Evolutionary conservation across 1,140 invertebrate species (phyloP).

Genomic region (Battus philenor): DNA sequence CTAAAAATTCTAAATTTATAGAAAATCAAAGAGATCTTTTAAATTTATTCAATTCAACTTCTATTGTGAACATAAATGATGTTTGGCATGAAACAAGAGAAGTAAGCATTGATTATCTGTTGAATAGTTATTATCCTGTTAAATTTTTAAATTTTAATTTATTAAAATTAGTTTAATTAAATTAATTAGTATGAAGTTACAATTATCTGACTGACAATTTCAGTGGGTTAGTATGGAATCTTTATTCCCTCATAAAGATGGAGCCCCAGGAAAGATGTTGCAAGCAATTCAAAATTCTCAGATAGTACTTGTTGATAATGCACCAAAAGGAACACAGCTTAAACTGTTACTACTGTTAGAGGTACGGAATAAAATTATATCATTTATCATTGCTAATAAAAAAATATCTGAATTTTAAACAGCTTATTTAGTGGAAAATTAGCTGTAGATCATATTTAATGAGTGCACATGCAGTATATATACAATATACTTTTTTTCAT

Average conservation of each 20-base stretch:
- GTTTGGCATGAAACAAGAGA: slow-evolving; percentile 43
- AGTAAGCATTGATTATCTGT: slow-evolving; percentile 38
- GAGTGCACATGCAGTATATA: no score
- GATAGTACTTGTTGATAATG: slow-evolving; percentile 86
- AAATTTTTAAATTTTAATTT: no score
- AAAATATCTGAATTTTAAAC: no score
- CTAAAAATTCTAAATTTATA: slow-evolving; percentile 46
- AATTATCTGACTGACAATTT: no score
- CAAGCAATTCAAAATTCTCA: slow-evolving; percentile 81
- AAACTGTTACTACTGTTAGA: slow-evolving; percentile 89
- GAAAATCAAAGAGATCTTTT: slow-evolving; percentile 41
- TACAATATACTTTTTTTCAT: slow-evolving; percentile 22
- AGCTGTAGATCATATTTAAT: slow-evolving; percentile 5
- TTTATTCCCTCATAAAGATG: slow-evolving; percentile 80
- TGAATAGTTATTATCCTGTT: no score
- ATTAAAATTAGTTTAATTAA: no score
- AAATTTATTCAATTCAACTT: slow-evolving; percentile 44
- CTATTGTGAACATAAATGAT: slow-evolving; percentile 25
- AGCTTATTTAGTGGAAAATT: no score
- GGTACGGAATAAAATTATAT: no score
- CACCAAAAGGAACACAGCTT: slow-evolving; percentile 90
- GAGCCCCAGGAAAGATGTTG: slow-evolving; percentile 83
- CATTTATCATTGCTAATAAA: no score
- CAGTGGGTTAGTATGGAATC: slow-evolving; percentile 84
- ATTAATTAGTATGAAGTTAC: no score